Percentiles rank a stretch among this genome's conserved stretches.
phyloP scores from a whole-genome alignment of 2,113 vertebrate genomes.

The Amblyopsis rosae region DNA sequence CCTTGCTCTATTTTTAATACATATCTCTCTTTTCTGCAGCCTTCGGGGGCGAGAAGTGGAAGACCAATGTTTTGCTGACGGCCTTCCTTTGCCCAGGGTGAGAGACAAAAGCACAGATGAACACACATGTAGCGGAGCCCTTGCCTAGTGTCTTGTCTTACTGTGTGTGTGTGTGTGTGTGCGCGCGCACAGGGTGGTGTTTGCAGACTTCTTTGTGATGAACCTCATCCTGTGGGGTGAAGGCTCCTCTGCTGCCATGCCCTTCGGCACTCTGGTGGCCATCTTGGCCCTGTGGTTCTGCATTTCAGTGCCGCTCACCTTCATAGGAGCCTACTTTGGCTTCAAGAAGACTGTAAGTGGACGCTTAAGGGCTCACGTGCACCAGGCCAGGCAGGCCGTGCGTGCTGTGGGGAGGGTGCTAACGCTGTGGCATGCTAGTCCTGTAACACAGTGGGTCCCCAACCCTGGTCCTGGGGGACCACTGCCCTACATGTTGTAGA shows the following conservation, averaged over 20 bases:
- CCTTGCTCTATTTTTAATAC: slow-evolving; percentile 28
- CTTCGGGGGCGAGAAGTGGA: slow-evolving; percentile 80
- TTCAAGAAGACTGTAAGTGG: slow-evolving; percentile 90
- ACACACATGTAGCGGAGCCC: too few species aligned
- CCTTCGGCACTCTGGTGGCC: slow-evolving; percentile 90
- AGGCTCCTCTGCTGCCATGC: slow-evolving; percentile 92
- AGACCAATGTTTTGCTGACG: slow-evolving; percentile 78
- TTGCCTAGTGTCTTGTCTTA: not conserved
- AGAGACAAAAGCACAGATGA: slow-evolving; percentile 14
- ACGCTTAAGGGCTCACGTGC: not conserved
- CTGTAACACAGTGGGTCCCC: too few species aligned
- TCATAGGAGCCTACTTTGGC: slow-evolving; percentile 92
- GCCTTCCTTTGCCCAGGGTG: slow-evolving; percentile 77
- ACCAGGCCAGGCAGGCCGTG: not conserved
- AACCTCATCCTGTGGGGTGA: slow-evolving; percentile 95
- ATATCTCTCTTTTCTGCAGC: slow-evolving; percentile 67
- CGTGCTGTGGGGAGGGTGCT: too few species aligned
- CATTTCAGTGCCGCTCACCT: slow-evolving; percentile 90
- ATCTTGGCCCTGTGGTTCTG: slow-evolving; percentile 95
- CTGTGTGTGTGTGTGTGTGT: slow-evolving; percentile 7
- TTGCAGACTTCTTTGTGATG: slow-evolving; percentile 95
- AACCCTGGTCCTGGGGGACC: too few species aligned
- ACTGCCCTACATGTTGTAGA: too few species aligned
- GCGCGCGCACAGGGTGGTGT: slow-evolving; percentile 81
- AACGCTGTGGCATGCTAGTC: too few species aligned